Evolutionary conservation across 2,113 vertebrate genomes (phyloP).

Genomic region (Hypomesus transpacificus): DNA sequence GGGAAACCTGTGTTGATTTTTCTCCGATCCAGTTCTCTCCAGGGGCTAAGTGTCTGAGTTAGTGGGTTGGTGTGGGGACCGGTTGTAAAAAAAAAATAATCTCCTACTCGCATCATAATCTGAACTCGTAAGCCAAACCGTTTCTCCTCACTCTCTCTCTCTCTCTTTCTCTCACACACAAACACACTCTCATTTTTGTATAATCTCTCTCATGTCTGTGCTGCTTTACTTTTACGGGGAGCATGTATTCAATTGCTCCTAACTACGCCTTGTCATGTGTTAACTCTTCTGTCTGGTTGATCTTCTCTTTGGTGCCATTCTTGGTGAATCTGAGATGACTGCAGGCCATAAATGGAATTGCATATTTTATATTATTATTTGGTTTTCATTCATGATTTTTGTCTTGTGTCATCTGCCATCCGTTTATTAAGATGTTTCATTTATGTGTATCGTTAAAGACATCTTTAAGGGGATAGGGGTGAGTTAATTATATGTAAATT

Average conservation of each 20-base stretch:
- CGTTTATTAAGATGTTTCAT: constrained; percentile 36
- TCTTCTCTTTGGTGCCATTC: constrained; percentile 37
- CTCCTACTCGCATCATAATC: constrained; percentile 21
- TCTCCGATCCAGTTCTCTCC: too few relatives aligned
- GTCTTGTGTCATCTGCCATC: constrained; percentile 14
- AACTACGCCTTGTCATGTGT: constrained; percentile 40
- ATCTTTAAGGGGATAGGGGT: not conserved
- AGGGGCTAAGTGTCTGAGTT: too few relatives aligned
- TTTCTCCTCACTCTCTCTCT: constrained; percentile 9
- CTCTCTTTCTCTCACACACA: not conserved
- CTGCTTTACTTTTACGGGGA: constrained; percentile 40
- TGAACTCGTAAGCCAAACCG: constrained; percentile 43
- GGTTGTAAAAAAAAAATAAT: constrained; percentile 4
- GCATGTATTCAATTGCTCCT: constrained; percentile 8
- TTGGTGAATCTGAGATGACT: constrained; percentile 22
- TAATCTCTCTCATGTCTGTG: constrained; percentile 26
- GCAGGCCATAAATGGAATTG: constrained; percentile 15
- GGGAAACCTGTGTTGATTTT: too few relatives aligned
- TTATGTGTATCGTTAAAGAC: constrained; percentile 26
- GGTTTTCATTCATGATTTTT: constrained; percentile 14
- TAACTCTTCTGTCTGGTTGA: not conserved
- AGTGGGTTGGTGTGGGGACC: not conserved
- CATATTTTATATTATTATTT: constrained; percentile 2
- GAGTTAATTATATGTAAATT: constrained; percentile 45
- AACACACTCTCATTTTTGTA: not conserved